These are phyloP conservation scores for Philhelius pedissequus DNA, from an alignment of 2,888 invertebrate genomes.

Conservation along the genomic window DNA sequence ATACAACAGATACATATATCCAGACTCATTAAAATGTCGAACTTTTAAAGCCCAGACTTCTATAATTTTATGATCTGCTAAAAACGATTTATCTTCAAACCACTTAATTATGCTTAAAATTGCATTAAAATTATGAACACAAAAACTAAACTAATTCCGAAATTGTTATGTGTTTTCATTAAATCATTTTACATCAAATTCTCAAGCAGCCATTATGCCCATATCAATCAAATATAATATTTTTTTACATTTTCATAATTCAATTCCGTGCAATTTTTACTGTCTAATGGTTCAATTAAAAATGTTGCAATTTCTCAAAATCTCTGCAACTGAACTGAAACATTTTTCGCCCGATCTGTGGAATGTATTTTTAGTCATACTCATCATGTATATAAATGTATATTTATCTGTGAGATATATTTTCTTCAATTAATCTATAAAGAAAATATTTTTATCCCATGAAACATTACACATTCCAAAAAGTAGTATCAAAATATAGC, in stretches of 20 bases:
- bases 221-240: not conserved
- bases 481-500: slow-evolving; percentile 67
- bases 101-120: not conserved
- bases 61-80: not conserved
- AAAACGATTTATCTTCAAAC: not conserved
- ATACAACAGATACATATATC: no score
- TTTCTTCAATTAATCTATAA: slow-evolving; percentile 62
- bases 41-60: not conserved
- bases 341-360: slow-evolving; percentile 7
- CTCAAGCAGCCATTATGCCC: not conserved
- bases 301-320: slow-evolving; percentile 36
- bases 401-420: slow-evolving; percentile 13
- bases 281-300: slow-evolving; percentile 32
- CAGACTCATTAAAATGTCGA: no score
- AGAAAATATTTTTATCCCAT: slow-evolving; percentile 71
- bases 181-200: not conserved
- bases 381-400: not conserved
- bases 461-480: slow-evolving; percentile 78
- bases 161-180: not conserved
- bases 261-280: slow-evolving; percentile 10
- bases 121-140: not conserved
- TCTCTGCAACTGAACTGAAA: slow-evolving; percentile 22
- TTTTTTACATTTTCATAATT: not conserved
- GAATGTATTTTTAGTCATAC: slow-evolving; percentile 48
- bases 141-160: not conserved